Percentiles rank a stretch among this genome's conserved stretches.
These are phyloP conservation scores for Apamea anceps DNA, from an alignment of 2,888 invertebrate genomes.

Conservation along the genomic window DNA sequence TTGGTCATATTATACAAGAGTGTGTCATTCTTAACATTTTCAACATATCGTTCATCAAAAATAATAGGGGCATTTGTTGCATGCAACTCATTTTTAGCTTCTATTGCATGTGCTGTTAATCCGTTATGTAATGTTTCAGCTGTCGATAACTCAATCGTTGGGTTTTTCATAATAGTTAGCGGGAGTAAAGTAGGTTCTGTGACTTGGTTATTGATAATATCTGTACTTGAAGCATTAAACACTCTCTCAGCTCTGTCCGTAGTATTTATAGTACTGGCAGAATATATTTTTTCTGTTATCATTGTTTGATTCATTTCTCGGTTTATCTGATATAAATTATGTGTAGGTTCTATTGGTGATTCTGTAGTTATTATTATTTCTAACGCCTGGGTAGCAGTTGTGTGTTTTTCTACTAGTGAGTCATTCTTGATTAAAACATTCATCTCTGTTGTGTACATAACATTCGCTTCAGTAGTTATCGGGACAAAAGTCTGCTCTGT, in stretches of 20 bases:
- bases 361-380: slow-evolving; percentile 24
- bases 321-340: slow-evolving; percentile 30
- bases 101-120: not conserved
- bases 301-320: slow-evolving; percentile 8
- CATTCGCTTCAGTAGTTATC: not conserved
- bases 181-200: slow-evolving; percentile 5
- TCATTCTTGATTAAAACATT: not conserved
- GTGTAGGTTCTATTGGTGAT: not conserved
- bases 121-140: slow-evolving; percentile 1
- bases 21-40: slow-evolving; percentile 4
- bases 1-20: not conserved
- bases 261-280: not conserved
- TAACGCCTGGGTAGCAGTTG: slow-evolving; percentile 2
- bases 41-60: not conserved
- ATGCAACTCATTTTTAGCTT: not conserved
- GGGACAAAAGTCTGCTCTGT: not conserved
- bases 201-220: not conserved
- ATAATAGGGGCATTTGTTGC: not conserved
- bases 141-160: not conserved
- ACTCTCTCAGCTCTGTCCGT: not conserved
- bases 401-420: not conserved
- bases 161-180: not conserved
- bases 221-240: slow-evolving; percentile 4
- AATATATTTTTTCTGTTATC: slow-evolving; percentile 1
- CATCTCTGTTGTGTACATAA: not conserved